phyloP scores from a whole-genome alignment of 2,888 invertebrate genomes.

The Macaria notata region DNA sequence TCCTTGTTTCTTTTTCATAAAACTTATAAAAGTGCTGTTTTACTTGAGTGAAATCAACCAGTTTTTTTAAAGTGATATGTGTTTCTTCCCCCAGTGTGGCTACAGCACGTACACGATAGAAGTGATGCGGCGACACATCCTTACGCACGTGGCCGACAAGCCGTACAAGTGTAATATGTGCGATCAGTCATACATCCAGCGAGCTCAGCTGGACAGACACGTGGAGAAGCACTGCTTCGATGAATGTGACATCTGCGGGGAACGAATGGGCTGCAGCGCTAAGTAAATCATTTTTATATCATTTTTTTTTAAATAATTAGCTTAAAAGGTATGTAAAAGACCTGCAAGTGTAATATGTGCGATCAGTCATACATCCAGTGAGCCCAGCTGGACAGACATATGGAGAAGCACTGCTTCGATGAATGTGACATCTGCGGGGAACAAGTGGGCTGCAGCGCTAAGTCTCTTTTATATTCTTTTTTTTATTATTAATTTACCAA shows the following conservation, averaged over 20 bases:
- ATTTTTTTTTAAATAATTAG: too few species aligned
- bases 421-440: slow-evolving; percentile 75
- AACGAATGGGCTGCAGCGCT: slow-evolving; percentile 46
- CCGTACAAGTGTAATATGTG: slow-evolving; percentile 85
- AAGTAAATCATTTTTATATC: slow-evolving; percentile 33
- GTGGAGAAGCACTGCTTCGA: slow-evolving; percentile 88
- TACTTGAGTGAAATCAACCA: too few species aligned
- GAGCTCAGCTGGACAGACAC: slow-evolving; percentile 90
- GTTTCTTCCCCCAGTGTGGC: slow-evolving; percentile 85
- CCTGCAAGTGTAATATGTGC: slow-evolving; percentile 85
- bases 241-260: slow-evolving; percentile 76
- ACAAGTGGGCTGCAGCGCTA: slow-evolving; percentile 47
- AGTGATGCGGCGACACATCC: slow-evolving; percentile 89
- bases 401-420: slow-evolving; percentile 88
- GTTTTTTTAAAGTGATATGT: too few species aligned
- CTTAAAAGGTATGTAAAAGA: slow-evolving; percentile 41
- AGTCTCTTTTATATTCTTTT: slow-evolving; percentile 31
- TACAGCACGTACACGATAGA: slow-evolving; percentile 92
- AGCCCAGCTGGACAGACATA: slow-evolving; percentile 89
- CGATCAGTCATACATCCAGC: slow-evolving; percentile 91
- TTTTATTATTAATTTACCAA: too few species aligned
- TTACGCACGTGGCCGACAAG: slow-evolving; percentile 82
- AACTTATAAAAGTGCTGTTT: too few species aligned
- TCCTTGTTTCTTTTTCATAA: too few species aligned
- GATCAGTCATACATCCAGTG: slow-evolving; percentile 92